Base-by-base conservation (phyloP, 2,113 vertebrate species). In the Psittacula cyanocephala region DNA sequence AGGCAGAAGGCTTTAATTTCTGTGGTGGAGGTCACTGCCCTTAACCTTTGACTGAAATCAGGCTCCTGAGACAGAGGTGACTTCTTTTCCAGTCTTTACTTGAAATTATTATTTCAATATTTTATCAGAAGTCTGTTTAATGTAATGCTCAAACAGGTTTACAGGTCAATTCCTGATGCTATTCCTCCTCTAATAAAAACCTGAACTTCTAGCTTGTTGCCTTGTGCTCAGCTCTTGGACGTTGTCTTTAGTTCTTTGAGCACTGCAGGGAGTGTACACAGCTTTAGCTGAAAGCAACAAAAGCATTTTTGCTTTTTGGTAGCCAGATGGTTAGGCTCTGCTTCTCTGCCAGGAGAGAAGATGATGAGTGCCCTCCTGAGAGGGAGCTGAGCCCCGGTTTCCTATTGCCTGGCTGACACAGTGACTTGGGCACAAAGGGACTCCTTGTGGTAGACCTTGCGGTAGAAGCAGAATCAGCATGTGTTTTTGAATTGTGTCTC, bases 271-370 rank as follows among this genome's bases (percentile, higher is more conserved):
- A 91, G 49, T 6, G 29, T 55, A 47, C 75, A 75, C 71, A 68
- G 43, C 74, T 87, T 91, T 43, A 79, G 8, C 9, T 62, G 67
- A 68, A 89, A 92, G 43, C 43, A 95, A 33, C 23, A 64, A 81
- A 91, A 86, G 19, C 68, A 70, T 44, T 90, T 93, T 41, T 79
- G 9, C 82, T 93, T 91, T 93, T 41, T 83, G 53, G 68, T 72
- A 90, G 47, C 63, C 95, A 95, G 90, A 77, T 82, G 76, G 79
- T 89, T 69, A 28, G 71, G 75, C 57, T 86, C 20, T 44, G 44
- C 43, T 86, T 62, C 67, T 90, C 71, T 91, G 71, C 79, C 81
- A 67, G 23, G 63, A 91, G 46, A 65, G 68, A 46, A 1, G 14
- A 59, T 53, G 70, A 57, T 80, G 67, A 85, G 35, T 82, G 41